A percentile compares a stretch with the other conserved stretches of the same genome.
phyloP scores from a whole-genome alignment of 2,797 vertebrate genomes.

The Decapterus maruadsi region DNA sequence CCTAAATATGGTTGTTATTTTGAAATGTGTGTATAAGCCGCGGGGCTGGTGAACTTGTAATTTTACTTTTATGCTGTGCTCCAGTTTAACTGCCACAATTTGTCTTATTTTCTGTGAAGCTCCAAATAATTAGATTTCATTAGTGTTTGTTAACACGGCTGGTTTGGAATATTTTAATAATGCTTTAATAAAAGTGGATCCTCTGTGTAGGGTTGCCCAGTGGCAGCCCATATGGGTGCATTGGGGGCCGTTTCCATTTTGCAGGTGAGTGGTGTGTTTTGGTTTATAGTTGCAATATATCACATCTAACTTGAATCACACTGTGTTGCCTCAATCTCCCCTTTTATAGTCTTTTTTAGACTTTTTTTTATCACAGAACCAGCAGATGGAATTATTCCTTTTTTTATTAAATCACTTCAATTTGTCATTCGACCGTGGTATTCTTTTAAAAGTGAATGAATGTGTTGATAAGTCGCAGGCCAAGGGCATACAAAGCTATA shows the following conservation, averaged over 20 bases:
- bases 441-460: slow-evolving; percentile 6
- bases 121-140: slow-evolving; percentile 39
- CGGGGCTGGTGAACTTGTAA: slow-evolving; percentile 23
- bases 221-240: slow-evolving; percentile 33
- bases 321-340: neutral
- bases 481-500: neutral
- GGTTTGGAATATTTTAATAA: slow-evolving; percentile 34
- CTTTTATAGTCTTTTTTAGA: neutral
- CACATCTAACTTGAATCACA: slow-evolving; percentile 26
- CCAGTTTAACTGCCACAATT: slow-evolving; percentile 20
- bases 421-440: neutral
- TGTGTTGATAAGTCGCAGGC: neutral
- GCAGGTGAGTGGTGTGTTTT: slow-evolving; percentile 28
- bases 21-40: slow-evolving; percentile 25
- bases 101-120: slow-evolving; percentile 26
- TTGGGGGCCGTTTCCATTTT: slow-evolving; percentile 29
- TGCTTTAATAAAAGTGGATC: slow-evolving; percentile 13
- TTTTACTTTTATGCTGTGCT: slow-evolving; percentile 27
- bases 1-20: slow-evolving; percentile 38
- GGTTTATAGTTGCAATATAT: slow-evolving; percentile 22
- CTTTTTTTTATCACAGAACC: neutral
- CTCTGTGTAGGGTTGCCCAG: slow-evolving; percentile 21
- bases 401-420: slow-evolving; percentile 2
- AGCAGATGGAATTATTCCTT: neutral
- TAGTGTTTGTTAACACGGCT: slow-evolving; percentile 28